Percentiles rank a stretch among this genome's conserved stretches.
phyloP scores from a whole-genome alignment of 2,797 vertebrate genomes.

The Periophthalmus magnuspinnatus region DNA sequence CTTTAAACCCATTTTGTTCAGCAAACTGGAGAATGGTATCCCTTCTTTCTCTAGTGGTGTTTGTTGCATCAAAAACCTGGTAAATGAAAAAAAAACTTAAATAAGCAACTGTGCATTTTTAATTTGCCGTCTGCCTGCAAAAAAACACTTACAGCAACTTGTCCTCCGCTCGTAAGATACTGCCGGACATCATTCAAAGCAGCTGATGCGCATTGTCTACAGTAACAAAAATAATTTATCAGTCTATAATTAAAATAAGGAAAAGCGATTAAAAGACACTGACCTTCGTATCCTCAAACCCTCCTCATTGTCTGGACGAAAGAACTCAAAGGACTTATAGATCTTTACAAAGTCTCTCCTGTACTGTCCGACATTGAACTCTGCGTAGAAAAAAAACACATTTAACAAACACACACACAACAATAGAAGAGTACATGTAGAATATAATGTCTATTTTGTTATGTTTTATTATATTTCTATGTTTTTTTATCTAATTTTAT shows the following conservation, averaged over 20 bases:
- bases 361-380: slow-evolving; percentile 98
- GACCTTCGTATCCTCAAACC: slow-evolving; percentile 94
- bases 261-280: neutral
- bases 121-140: neutral
- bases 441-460: neutral
- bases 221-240: slow-evolving; percentile 5
- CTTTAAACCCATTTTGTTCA: slow-evolving; percentile 96
- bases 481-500: no score
- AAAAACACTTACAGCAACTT: slow-evolving; percentile 88
- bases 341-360: slow-evolving; percentile 91
- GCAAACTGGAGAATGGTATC: slow-evolving; percentile 92
- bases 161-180: slow-evolving; percentile 90
- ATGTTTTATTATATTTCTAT: no score
- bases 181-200: slow-evolving; percentile 89
- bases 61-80: no score
- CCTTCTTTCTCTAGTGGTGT: no score
- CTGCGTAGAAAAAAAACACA: slow-evolving; percentile 65
- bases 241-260: neutral
- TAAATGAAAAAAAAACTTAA: neutral
- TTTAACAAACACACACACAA: neutral
- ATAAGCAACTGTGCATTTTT: neutral
- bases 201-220: slow-evolving; percentile 91
- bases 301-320: slow-evolving; percentile 95
- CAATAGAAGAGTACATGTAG: neutral
- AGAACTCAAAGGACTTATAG: slow-evolving; percentile 98